Evolutionary conservation across 2,797 vertebrate species (phyloP).

Genomic region (Hemitrygon akajei): DNA sequence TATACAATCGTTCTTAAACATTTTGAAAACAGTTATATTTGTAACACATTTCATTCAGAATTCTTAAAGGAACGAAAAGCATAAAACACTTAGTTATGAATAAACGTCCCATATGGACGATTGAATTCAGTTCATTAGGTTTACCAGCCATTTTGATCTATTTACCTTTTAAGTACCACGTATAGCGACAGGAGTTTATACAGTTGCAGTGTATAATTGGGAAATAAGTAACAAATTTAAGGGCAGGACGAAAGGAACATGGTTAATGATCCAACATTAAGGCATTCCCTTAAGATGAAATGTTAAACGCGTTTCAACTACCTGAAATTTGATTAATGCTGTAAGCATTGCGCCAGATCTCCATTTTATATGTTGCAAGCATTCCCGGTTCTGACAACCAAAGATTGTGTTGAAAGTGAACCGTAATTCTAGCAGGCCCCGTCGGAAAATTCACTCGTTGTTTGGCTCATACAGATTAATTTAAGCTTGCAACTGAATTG

Average conservation of each 20-base stretch:
- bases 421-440: conserved; percentile 1
- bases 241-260: not conserved
- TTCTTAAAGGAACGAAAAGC: not conserved
- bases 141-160: no score
- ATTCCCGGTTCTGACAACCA: not conserved
- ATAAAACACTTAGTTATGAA: not conserved
- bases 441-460: not conserved
- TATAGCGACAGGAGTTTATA: not conserved
- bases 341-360: not conserved
- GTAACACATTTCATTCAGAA: not conserved
- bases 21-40: no score
- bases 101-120: not conserved
- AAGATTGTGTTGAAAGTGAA: not conserved
- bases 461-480: not conserved
- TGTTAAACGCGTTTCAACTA: not conserved
- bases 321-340: not conserved
- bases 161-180: not conserved
- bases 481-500: not conserved
- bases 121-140: no score
- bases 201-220: not conserved
- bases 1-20: not conserved
- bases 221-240: not conserved
- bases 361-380: not conserved
- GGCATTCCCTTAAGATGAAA: not conserved
- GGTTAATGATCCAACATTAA: not conserved